Percentiles rank a stretch among this genome's conserved stretches.
Evolutionary conservation across 2,113 vertebrate species (phyloP).

Genomic region (Falcunculus frontatus): DNA sequence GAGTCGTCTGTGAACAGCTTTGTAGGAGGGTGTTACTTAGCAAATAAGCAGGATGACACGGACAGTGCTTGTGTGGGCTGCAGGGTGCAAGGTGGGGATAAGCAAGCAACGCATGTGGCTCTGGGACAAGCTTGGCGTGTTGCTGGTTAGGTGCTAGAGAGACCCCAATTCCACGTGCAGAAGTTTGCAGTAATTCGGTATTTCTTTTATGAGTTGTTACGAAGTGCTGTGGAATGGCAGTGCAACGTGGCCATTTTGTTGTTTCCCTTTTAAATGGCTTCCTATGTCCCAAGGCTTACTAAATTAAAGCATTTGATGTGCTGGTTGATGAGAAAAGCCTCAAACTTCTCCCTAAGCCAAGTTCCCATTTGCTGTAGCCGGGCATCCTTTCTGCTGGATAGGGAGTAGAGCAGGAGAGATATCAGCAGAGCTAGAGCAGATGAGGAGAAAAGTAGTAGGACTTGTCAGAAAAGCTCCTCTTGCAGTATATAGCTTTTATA

Average conservation of each 20-base stretch:
- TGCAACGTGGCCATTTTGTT: neutral
- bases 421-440: neutral
- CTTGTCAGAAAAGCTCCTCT: neutral
- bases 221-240: neutral
- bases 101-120: neutral
- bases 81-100: conserved; percentile 6
- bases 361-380: neutral
- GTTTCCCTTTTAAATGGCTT: conserved; percentile 1
- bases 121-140: neutral
- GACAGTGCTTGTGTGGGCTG: conserved; percentile 31
- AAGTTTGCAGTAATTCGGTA: neutral
- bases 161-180: neutral
- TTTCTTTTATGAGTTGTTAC: neutral
- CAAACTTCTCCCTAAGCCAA: neutral
- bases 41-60: neutral
- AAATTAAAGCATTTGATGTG: neutral
- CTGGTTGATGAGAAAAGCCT: neutral
- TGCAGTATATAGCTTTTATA: neutral
- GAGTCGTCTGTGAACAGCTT: neutral
- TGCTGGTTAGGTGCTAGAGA: neutral
- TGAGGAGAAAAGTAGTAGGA: neutral
- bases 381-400: neutral
- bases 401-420: neutral
- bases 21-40: conserved; percentile 40
- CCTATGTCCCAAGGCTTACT: neutral